These are phyloP conservation scores for Drosophila ogumai DNA, from an alignment of 1,140 invertebrate genomes.

Conservation along the genomic window DNA sequence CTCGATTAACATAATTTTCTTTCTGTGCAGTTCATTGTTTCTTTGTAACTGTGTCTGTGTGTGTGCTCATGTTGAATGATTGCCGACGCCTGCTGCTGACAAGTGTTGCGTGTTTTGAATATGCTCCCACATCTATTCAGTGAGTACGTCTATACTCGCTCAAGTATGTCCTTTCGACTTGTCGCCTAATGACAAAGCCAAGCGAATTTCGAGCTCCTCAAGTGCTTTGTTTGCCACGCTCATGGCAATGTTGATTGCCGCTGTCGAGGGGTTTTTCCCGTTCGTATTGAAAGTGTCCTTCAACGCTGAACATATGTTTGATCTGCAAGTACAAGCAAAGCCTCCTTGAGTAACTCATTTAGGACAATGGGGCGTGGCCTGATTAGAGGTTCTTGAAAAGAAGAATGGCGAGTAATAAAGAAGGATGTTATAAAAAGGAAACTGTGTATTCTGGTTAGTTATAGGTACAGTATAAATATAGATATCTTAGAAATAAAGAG, in stretches of 20 bases:
- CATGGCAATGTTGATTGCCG: constrained; percentile 44
- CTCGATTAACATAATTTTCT: constrained; percentile 4
- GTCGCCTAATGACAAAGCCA: constrained; percentile 64
- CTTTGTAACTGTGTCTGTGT: constrained; percentile 7
- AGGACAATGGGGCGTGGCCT: not conserved
- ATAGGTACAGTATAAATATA: not conserved
- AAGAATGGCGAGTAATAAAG: not conserved
- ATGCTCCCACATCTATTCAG: constrained; percentile 43
- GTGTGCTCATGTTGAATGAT: constrained; percentile 62
- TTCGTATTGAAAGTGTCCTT: constrained; percentile 37
- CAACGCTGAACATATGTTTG: constrained; percentile 25
- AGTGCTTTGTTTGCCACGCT: constrained; percentile 47
- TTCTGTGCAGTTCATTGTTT: constrained; percentile 41
- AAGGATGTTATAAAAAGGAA: not conserved
- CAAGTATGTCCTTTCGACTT: constrained; percentile 42
- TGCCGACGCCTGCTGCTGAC: constrained; percentile 74
- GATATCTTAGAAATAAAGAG: not conserved
- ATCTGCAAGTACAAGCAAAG: constrained; percentile 18
- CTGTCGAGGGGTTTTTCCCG: constrained; percentile 22
- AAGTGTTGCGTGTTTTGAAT: constrained; percentile 83
- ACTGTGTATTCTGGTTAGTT: not conserved
- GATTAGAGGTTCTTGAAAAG: not conserved
- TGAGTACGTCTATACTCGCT: constrained; percentile 16
- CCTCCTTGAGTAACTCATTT: constrained; percentile 19
- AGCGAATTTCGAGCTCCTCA: constrained; percentile 58